Base-by-base conservation (phyloP, 92 coral and sea anemone species). In the Virgularia gustaviana region DNA sequence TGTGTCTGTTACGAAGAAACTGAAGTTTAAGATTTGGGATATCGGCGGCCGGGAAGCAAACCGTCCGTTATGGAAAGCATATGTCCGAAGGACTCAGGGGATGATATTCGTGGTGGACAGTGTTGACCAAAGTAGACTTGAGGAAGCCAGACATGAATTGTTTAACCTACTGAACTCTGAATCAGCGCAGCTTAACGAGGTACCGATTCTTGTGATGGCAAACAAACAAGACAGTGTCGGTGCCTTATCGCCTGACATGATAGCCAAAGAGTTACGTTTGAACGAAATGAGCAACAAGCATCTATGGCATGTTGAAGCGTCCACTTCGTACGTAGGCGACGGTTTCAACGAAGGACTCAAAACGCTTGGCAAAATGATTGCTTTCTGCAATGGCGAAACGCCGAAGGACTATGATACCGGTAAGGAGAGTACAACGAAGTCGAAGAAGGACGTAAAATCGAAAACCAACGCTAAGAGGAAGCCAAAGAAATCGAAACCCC, bases 31-130 rank as follows among this genome's bases (percentile, higher is more conserved):
- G 73, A 82, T 94, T 55, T 94, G 99, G 99, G 99, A 94, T 71
- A 85, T 94, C 2, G 88, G 96, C 27, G 99, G 99, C 68, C 78
- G 95, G 39, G 99, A 94, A n/a, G 89, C 90, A 29, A 89, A 86
- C 32, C 86, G 99, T 0, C 99, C 99, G 27, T 81, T 94, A 37
- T 94, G 99, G 99, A 89, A 85, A 60, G 96, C 99, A 9, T 89
- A 89, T 47, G 99, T 79, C 24, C 85, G 99, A 19, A 85, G 85
- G 27, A 83, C 96, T 9, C 96, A 94, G 39, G 99, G 90, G 6
- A 76, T 94, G 0, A 88, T 94, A 49, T 94, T 84, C 42, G 99
- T 94, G 10, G 99, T 94, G 49, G 99, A 94, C 81, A 89, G 99
- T 65, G 80, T 89, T 45, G 86, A 88, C 75, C 90, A 85, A 52